Percentiles rank a stretch among this genome's conserved stretches.
phyloP scores from a whole-genome alignment of 2,888 invertebrate species.

The Acanthococcus lagerstroemiae region DNA sequence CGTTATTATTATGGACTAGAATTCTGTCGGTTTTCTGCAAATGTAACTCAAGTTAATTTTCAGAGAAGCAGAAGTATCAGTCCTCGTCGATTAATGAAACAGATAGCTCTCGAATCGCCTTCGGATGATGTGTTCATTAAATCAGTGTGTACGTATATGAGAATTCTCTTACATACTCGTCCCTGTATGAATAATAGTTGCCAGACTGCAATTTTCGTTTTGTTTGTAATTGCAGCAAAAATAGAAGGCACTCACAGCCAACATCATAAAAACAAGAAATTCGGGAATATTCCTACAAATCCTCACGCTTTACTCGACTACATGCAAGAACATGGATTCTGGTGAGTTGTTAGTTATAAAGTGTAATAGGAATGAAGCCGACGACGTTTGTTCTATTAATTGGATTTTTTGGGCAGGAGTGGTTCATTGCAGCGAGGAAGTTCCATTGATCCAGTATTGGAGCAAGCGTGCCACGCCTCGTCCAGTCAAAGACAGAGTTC shows the following conservation, averaged over 20 bases:
- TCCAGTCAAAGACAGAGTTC: conserved; percentile 51
- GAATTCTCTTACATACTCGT: neutral
- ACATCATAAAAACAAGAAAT: neutral
- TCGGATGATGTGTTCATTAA: conserved; percentile 37
- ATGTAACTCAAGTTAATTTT: too few species aligned
- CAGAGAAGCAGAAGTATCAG: conserved; percentile 46
- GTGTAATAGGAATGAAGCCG: too few species aligned
- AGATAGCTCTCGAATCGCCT: conserved; percentile 58
- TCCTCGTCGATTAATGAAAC: conserved; percentile 57
- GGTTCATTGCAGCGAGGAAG: conserved; percentile 20
- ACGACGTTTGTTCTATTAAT: too few species aligned
- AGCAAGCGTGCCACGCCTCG: conserved; percentile 47
- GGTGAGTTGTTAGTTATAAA: neutral
- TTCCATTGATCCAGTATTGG: conserved; percentile 41
- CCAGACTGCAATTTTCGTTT: neutral
- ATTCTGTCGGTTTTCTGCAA: too few species aligned
- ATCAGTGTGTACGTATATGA: conserved; percentile 3
- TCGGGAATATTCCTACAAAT: conserved; percentile 13
- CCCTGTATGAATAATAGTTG: conserved; percentile 38
- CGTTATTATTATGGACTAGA: too few species aligned
- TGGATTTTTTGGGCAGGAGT: conserved; percentile 11
- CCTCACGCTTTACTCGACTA: conserved; percentile 19
- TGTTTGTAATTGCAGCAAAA: neutral
- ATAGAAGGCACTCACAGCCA: neutral
- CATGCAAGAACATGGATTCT: conserved; percentile 26